A percentile compares a stretch with the other conserved stretches of the same genome.
These are phyloP conservation scores for Branchinecta lindahli DNA, from an alignment of 1,140 invertebrate genomes.

Conservation along the genomic window DNA sequence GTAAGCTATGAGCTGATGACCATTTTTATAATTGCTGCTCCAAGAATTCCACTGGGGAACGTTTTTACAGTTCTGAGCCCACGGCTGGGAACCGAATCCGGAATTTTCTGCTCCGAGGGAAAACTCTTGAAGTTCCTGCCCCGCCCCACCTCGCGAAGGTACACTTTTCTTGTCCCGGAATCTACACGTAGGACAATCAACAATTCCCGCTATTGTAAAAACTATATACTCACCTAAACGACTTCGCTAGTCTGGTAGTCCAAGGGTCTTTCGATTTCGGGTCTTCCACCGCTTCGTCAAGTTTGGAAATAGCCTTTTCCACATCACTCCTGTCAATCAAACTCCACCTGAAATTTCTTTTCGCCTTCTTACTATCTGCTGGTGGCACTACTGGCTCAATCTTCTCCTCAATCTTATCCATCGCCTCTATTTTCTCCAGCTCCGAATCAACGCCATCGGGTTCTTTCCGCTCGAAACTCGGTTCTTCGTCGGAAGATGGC, in stretches of 20 bases:
- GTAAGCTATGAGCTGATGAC: no score
- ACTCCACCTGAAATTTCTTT: background rate
- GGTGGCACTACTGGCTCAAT: constrained; percentile 11
- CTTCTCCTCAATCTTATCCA: constrained; percentile 17
- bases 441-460: constrained; percentile 20
- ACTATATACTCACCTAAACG: background rate
- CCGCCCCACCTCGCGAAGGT: no score
- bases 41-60: no score
- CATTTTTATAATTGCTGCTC: no score
- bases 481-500: constrained; percentile 11
- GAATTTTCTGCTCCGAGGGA: no score
- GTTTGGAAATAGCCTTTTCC: background rate
- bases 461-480: constrained; percentile 17
- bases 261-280: background rate
- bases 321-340: background rate
- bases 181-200: no score
- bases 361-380: background rate
- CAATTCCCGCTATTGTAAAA: no score
- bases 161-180: no score
- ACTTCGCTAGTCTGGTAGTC: background rate
- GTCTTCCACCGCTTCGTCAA: background rate
- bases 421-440: constrained; percentile 12
- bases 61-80: no score
- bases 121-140: no score
- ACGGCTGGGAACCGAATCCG: no score